Base-by-base conservation (phyloP, 2,797 vertebrate species). In the Rhinogobio ventralis region DNA sequence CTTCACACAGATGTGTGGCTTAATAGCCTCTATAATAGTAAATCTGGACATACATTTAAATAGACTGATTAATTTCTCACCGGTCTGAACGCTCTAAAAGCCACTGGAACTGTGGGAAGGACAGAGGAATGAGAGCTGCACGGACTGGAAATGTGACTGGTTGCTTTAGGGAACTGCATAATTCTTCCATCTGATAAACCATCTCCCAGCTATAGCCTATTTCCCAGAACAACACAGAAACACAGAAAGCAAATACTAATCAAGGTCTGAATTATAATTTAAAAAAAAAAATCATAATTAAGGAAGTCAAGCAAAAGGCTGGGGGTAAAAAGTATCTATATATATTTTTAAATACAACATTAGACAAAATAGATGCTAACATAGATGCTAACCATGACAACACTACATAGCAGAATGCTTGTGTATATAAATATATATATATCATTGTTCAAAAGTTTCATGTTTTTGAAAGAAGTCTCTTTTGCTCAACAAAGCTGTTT, bases 71-170 rank as follows among this genome's bases (percentile, higher is more conserved):
- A 85, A 42, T 81, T 45, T 75, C 88, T 74, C 90, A 98, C 97
- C 97, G 96, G 67, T 95, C 89, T 0, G 96, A 97, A 87, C 96
- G 95, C 45, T 96, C 92, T 73, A 98, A 84, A 53, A 99, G 93
- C 98, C 98, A 99, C 0, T 89, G 75, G 7, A 99, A 92, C 92
- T 96, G 95, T 3, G 92, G 15, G 62, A 93, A 76, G 0, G 98
- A 99, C 86, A 92, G 86, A 7, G 89, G 91, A 74, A 99, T 88
- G 8, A 98, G 93, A 1, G 93, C 94, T 0, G 96, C 98, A 81
- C 97, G 93, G 1, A 99, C 96, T 0, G 98, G 96, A 85, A 99
- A 98, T 0, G 96, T 97, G 53, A 99, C 91, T 0, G 94, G 95
- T 87, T 97, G 95, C 62, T 66, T 87, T 39, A 98, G 91, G 0